Conservation (phyloP, 2,888 invertebrate genomes). For the Rhagonycha fulva region DNA sequence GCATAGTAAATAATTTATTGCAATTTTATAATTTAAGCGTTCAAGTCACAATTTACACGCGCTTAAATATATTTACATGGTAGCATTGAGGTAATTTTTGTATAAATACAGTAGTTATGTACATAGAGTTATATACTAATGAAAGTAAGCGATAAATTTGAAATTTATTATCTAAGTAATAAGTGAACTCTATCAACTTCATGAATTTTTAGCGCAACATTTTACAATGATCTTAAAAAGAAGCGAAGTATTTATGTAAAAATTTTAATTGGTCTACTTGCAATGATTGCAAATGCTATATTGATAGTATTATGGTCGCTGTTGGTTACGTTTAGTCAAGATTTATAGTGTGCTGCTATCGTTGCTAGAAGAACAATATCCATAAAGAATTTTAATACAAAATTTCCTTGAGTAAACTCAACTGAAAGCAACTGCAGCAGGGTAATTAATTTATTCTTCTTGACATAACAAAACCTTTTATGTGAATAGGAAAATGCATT, state of each 20-base stretch:
- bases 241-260: neutral
- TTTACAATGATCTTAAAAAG: neutral
- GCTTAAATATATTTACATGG: constrained; percentile 4
- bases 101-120: constrained; percentile 12
- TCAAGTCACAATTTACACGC: constrained; percentile 3
- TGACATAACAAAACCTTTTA: neutral
- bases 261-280: neutral
- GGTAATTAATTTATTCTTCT: neutral
- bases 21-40: constrained; percentile 2
- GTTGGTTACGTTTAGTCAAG: neutral
- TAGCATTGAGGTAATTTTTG: constrained; percentile 10
- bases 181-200: neutral
- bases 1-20: neutral
- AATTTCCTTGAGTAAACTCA: no score
- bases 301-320: neutral
- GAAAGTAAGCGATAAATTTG: neutral
- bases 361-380: no score
- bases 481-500: neutral
- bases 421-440: neutral
- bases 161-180: neutral
- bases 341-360: no score
- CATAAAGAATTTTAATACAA: no score
- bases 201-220: neutral
- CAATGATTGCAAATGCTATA: neutral
- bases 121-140: neutral